Evolutionary conservation across 2,113 vertebrate species (phyloP), one percentile per base, ranked within the genome.

Genomic region (Platichthys stellatus): DNA sequence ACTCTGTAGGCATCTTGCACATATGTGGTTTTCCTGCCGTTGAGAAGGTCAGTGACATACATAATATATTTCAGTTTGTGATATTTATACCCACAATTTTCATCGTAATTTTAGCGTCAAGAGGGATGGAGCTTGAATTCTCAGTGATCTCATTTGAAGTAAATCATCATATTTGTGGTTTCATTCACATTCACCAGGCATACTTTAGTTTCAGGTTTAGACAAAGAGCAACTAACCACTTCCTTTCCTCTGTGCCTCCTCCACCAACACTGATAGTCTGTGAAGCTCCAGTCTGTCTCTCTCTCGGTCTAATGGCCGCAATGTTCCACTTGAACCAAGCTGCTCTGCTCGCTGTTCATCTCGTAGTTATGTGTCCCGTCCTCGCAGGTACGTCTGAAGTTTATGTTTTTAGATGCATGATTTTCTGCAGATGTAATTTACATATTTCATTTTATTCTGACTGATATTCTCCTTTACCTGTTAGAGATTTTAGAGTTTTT

Each of bases 361-460:
- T 79, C 0, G 1, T 78, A 0, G 5, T 74, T 0, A 47, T 49
- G 26, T 9, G 15, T 11, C 54, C 28, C 4, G 24, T 43, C 45
- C 63, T 31, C 61, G 58, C 81, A 86, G 85, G 83, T 89, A 86
- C 13, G 43, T 35, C 62, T 23, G 5, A 40, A 40, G 11, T 47
- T 35, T 81, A 10, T 74, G 17, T 26, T 74, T 28, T 74, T 15
- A 21, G 5, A 21, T 40, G 5, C 6, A 64, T 56, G 9, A 0
- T 56, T 58, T 67, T 68, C 4, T 67, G 3, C 2, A 38, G 9
- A 62, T 62, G 45, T 47, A 0, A 1, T 7, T 43, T 58, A 12
- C 21, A 21, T 0, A 18, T 35, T 68, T n/a, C 0, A 3, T 28
- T 69, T 28, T 8, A 24, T 31, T 40, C n/a, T 67, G 4, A 60